phyloP scores from a whole-genome alignment of 1,140 invertebrate species.

The Thalassaphorura encarpata region DNA sequence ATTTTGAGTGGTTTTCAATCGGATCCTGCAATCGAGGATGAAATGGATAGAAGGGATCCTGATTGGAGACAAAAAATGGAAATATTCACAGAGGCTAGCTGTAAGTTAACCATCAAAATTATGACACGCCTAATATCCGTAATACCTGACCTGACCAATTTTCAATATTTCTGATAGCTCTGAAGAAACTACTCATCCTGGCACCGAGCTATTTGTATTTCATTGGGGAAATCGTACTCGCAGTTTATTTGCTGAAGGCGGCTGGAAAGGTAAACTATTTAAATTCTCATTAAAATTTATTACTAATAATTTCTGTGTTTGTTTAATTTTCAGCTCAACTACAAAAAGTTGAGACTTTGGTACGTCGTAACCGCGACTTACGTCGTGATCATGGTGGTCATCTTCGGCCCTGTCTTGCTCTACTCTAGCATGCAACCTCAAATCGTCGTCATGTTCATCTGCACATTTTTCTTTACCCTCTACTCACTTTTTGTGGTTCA shows the following conservation, averaged over 20 bases:
- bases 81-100: background rate
- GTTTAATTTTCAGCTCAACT: conserved; percentile 16
- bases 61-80: background rate
- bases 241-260: conserved; percentile 4
- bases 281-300: too few relatives aligned
- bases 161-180: background rate
- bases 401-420: conserved; percentile 13
- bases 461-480: conserved; percentile 13
- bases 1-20: background rate
- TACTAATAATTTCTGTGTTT: background rate
- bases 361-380: conserved; percentile 21
- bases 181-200: background rate
- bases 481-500: conserved; percentile 21
- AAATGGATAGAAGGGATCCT: background rate
- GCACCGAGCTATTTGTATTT: conserved; percentile 15
- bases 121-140: too few relatives aligned
- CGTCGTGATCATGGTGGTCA: conserved; percentile 9
- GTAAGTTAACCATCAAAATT: background rate
- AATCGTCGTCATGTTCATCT: conserved; percentile 10
- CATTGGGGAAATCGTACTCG: conserved; percentile 19
- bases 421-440: background rate
- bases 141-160: background rate
- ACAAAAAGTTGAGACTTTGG: conserved; percentile 18
- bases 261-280: background rate
- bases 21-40: background rate